Evolutionary conservation across 1,140 invertebrate genomes (phyloP), one percentile per base, ranked within the genome.

Genomic region (Propsilocerus akamusi): DNA sequence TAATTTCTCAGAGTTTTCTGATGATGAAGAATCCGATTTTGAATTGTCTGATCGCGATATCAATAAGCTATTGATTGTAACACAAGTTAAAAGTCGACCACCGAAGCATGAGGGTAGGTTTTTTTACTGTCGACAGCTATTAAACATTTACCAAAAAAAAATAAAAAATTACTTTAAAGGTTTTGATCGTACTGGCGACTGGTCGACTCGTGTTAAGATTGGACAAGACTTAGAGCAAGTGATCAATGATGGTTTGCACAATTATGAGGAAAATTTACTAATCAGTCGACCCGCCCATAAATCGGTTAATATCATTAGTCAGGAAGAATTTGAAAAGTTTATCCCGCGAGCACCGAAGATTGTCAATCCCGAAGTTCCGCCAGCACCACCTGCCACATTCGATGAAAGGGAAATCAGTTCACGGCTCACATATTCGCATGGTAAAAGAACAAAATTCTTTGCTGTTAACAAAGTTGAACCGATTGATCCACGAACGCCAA

Each of bases 1-100:
- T 69, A 84, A 81, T 46, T 94, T 93, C 60, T 84, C 82, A 14
- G 72, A 75, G 52, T 64, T 66, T 59, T 83, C 80, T 20, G 79
- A 82, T 55, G 75, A 76, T 53, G 83, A 86, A 56, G 87, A 90
- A 52, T 81, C 83, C 11, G 88, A 93, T 61, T 75, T 77, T 54
- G 93, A 97, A 67, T 75, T 95, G 51, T 84, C 84, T 54, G 95
- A 99, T 69, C 75, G 81, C 55, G 90, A 97, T 62, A 80, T 98
- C 46, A 90, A 92, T 57, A 93, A 97, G 65, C 74, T 99, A 51
- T 71, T 98, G 12, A 97, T 99, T 56, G 89, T 98, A 17, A 95
- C 92, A 3, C 94, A 97, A 74, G 80, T 75, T 52, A 72, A 68
- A 48, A 54, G 56, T 22, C 68, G 78, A 51, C 66, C 70, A 30